Evolutionary conservation across 2,888 invertebrate species (phyloP).

Genomic region (Callosobruchus maculatus): DNA sequence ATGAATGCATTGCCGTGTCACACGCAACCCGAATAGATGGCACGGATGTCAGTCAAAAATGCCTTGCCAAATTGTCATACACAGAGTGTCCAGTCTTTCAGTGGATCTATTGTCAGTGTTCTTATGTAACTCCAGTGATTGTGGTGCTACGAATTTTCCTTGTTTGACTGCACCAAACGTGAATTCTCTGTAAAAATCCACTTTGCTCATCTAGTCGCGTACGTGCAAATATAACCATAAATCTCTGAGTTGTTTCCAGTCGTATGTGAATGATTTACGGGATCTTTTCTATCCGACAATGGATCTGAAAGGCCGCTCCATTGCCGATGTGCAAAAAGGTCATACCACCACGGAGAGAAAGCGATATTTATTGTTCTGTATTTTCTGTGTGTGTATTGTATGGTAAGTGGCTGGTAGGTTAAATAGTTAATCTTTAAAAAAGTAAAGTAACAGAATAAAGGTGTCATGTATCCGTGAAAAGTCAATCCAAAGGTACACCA

Average conservation of each 20-base stretch:
- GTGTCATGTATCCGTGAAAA: too few relatives aligned
- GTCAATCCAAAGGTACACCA: too few relatives aligned
- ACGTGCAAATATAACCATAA: constrained; percentile 25
- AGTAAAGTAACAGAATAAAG: too few relatives aligned
- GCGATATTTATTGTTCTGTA: neutral
- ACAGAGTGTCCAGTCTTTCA: too few relatives aligned
- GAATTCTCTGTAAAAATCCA: neutral
- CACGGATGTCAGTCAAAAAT: too few relatives aligned
- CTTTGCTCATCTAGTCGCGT: neutral
- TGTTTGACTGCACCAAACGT: neutral
- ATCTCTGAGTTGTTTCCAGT: constrained; percentile 36
- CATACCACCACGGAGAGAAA: neutral
- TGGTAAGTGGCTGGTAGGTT: neutral
- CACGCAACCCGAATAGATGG: too few relatives aligned
- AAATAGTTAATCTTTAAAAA: neutral
- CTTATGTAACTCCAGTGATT: too few relatives aligned
- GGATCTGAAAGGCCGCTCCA: constrained; percentile 8
- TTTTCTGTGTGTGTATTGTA: neutral
- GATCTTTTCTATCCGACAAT: constrained; percentile 35
- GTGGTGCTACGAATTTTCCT: too few relatives aligned
- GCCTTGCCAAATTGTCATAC: too few relatives aligned
- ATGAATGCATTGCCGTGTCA: too few relatives aligned
- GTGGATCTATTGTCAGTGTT: too few relatives aligned
- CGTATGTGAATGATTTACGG: constrained; percentile 43
- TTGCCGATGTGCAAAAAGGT: neutral